Conservation (phyloP, 2,113 vertebrate species). For the Miniopterus natalensis region DNA sequence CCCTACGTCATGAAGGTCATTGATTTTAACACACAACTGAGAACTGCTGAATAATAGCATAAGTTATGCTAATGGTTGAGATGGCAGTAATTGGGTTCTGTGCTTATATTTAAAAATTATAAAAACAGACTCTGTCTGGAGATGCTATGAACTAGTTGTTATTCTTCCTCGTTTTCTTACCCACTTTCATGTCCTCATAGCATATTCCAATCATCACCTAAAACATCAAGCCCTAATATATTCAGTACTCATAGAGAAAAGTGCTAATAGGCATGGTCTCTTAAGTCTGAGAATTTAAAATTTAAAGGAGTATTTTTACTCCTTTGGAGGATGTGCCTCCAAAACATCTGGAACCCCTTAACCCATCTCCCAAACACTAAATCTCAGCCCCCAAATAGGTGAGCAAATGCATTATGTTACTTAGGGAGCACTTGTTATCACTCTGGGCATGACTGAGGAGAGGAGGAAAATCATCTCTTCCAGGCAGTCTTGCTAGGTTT, state of each 20-base stretch:
- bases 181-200: neutral
- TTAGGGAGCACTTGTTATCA: neutral
- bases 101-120: neutral
- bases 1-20: neutral
- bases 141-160: neutral
- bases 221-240: conserved; percentile 3
- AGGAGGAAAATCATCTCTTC: neutral
- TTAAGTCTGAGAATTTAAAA: conserved; percentile 32
- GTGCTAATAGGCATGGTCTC: neutral
- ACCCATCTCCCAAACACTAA: conserved; percentile 1
- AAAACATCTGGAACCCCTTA: neutral
- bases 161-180: conserved; percentile 36
- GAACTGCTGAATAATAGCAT: neutral
- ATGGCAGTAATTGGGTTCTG: neutral
- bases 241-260: neutral
- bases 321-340: neutral
- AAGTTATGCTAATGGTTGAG: neutral
- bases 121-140: conserved; percentile 30
- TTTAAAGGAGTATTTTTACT: neutral
- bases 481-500: neutral
- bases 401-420: neutral
- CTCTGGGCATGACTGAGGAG: neutral
- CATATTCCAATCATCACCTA: neutral
- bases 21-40: neutral
- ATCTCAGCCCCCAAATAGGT: neutral